Evolutionary conservation across 2,888 invertebrate genomes (phyloP), one percentile per base, ranked within the genome.

Genomic region (Isoperla grammatica): DNA sequence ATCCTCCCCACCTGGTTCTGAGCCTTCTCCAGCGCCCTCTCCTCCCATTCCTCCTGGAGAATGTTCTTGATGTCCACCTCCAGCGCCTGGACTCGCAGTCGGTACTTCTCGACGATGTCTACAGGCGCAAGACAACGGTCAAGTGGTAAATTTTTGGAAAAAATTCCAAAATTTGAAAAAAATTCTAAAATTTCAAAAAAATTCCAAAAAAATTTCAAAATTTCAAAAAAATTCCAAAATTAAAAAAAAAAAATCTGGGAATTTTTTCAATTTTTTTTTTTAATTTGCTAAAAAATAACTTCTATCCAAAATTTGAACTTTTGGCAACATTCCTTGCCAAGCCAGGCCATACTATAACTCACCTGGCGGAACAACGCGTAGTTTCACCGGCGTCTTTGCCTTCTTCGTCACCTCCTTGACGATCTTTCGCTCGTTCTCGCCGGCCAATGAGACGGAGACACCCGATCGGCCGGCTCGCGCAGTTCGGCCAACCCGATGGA

Each of bases 381-480:
- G 88, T 77, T 95, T 95, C 11, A 95, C 90, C 0, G 94, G 88
- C 65, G 87, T 83, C 63, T 81, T 84, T 0, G 95, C 93, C 65
- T 87, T 83, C 72, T 89, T 90, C 42, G 97, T 88, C 15, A 99
- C 88, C 56, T 91, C 88, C 74, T 96, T 96, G 17, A 99, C 88
- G 4, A 98, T 81, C 69, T 83, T 84, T 1, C 98, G 81, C 75
- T 99, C 98, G 60, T 83, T 84, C 74, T 99, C 98, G 0, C 96
- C 96, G 53, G 95, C 95, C 55, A 99, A 77, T 0, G 96, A 95
- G 5, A 99, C 93, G 0, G 98, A 94, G 61, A 93, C 88, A 20
- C 98, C 98, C 12, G 88, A 88, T 56, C 90, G 84, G 0, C 97
- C 97, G 8, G 98, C 98, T 70, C 98, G 82, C 0, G 98, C 98